phyloP scores from a whole-genome alignment of 2,113 vertebrate genomes.

The Phrynosoma blainvillii region DNA sequence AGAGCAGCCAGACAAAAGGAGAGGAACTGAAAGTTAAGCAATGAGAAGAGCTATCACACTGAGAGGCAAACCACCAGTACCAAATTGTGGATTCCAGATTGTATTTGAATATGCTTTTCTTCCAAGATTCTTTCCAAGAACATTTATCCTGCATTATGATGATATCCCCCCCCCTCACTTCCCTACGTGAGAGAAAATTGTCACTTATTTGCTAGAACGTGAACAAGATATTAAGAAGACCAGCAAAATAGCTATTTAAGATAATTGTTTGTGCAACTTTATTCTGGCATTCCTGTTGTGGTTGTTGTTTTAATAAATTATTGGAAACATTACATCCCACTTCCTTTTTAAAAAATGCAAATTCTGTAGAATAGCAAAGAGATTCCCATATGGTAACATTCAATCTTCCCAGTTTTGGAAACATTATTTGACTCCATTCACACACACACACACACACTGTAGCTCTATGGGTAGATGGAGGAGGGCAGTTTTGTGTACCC shows the following conservation, averaged over 20 bases:
- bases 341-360: not conserved
- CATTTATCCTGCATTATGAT: not conserved
- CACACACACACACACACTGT: too few species aligned
- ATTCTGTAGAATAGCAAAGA: not conserved
- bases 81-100: not conserved
- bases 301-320: not conserved
- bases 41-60: not conserved
- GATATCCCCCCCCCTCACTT: too few species aligned
- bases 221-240: not conserved
- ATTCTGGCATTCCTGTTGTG: not conserved
- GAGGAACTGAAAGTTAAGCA: not conserved
- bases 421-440: too few species aligned
- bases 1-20: constrained; percentile 32
- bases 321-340: not conserved
- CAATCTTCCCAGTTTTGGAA: not conserved
- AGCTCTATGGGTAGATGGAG: too few species aligned
- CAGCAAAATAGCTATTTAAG: not conserved
- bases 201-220: not conserved
- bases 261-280: not conserved
- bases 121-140: constrained; percentile 4
- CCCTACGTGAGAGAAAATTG: not conserved
- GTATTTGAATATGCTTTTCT: constrained; percentile 17
- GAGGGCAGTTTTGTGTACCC: too few species aligned
- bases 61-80: constrained; percentile 3
- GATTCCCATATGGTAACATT: not conserved